phyloP scores from a whole-genome alignment of 2,113 vertebrate species.

The Ailurus styani region DNA sequence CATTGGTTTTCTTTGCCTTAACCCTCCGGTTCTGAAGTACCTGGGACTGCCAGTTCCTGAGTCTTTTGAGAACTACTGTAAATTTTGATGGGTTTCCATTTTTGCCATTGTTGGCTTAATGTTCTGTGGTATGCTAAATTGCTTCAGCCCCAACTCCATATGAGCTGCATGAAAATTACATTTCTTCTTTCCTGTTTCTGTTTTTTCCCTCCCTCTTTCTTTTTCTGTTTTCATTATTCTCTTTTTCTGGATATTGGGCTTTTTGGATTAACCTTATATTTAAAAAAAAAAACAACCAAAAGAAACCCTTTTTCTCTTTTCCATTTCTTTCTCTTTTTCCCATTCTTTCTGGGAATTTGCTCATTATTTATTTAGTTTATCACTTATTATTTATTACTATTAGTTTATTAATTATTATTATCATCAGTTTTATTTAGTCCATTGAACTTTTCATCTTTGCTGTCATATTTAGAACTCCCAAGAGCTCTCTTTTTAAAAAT shows the following conservation, averaged over 20 bases:
- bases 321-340: background rate
- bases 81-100: background rate
- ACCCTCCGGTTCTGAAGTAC: background rate
- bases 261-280: background rate
- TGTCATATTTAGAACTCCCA: background rate
- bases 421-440: background rate
- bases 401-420: background rate
- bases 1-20: background rate
- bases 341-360: background rate
- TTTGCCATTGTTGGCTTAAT: background rate
- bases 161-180: background rate
- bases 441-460: constrained; percentile 12
- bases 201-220: background rate
- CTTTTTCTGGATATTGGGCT: background rate
- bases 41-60: background rate
- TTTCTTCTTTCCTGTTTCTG: background rate
- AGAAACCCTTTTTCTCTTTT: background rate
- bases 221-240: background rate
- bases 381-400: background rate
- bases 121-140: background rate
- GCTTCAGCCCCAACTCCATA: background rate
- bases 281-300: background rate
- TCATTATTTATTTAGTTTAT: background rate
- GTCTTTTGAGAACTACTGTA: background rate
- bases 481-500: constrained; percentile 1